Conservation (phyloP, 2,113 vertebrate genomes). For the Crotalus viridis region DNA sequence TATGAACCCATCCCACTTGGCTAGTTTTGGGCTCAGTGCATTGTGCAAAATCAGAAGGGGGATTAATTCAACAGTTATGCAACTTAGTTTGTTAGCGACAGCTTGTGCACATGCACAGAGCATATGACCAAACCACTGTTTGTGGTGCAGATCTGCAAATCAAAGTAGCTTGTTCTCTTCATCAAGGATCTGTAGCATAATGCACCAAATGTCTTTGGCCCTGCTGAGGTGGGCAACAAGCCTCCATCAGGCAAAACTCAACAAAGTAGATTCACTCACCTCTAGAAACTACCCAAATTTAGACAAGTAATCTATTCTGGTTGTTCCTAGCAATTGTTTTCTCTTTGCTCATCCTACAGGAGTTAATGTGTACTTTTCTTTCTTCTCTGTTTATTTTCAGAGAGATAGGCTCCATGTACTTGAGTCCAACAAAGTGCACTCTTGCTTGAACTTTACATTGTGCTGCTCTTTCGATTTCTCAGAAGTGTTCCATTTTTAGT, state of each 20-base stretch:
- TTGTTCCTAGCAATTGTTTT: conserved; percentile 28
- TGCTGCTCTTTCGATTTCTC: conserved; percentile 57
- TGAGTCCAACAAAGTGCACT: conserved; percentile 17
- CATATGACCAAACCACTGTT: neutral
- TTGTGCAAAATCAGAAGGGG: neutral
- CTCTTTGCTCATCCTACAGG: conserved; percentile 64
- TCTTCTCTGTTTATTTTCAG: conserved; percentile 21
- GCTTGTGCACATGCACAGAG: neutral
- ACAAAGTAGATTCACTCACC: neutral
- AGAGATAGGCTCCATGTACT: conserved; percentile 16
- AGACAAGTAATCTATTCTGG: neutral
- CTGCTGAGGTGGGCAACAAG: neutral
- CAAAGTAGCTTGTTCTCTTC: neutral
- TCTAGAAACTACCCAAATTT: neutral
- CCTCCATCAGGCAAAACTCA: neutral
- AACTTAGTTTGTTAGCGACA: neutral
- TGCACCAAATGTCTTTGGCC: neutral
- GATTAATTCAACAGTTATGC: neutral
- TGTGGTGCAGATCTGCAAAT: neutral
- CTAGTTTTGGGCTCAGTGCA: neutral
- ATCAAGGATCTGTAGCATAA: neutral
- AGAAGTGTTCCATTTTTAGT: conserved; percentile 72
- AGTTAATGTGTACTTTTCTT: neutral
- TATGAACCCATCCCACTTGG: neutral
- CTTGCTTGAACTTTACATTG: neutral